Percentiles rank a stretch among this genome's conserved stretches.
These are phyloP conservation scores for Polietes domitor DNA, from an alignment of 2,888 invertebrate species.

Conservation along the genomic window DNA sequence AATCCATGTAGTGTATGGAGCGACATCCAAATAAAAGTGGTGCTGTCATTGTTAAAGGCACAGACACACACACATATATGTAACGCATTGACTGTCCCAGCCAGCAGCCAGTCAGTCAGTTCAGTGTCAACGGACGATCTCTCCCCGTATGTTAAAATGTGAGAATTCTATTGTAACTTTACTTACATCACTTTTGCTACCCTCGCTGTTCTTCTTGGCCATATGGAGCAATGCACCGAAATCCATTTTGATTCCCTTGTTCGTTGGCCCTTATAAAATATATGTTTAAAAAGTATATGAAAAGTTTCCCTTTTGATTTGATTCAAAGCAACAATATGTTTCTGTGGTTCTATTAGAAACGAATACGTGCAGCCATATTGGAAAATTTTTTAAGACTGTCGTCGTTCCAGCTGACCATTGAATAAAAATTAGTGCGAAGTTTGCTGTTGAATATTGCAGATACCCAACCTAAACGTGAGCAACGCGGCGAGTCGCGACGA, in stretches of 20 bases:
- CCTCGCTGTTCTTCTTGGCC: slow-evolving; percentile 84
- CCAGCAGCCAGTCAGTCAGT: too few relatives aligned
- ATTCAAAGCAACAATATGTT: slow-evolving; percentile 12
- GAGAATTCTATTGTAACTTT: slow-evolving; percentile 3
- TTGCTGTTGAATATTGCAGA: background rate
- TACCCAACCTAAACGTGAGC: too few relatives aligned
- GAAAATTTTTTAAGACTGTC: slow-evolving; percentile 55
- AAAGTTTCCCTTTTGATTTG: background rate
- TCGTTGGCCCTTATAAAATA: background rate
- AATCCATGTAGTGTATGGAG: background rate
- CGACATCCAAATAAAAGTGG: background rate
- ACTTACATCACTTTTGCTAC: slow-evolving; percentile 78
- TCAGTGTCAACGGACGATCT: slow-evolving; percentile 27
- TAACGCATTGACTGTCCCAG: too few relatives aligned
- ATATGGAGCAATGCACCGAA: slow-evolving; percentile 84
- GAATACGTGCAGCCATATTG: slow-evolving; percentile 60
- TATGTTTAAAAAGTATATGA: background rate
- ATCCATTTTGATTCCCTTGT: slow-evolving; percentile 81
- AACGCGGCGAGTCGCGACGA: too few relatives aligned
- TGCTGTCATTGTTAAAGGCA: background rate
- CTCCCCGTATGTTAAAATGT: background rate
- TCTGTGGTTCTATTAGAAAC: slow-evolving; percentile 12
- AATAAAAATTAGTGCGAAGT: background rate
- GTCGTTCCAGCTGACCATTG: slow-evolving; percentile 35
- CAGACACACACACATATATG: slow-evolving; percentile 18